These are phyloP conservation scores for Columbina picui DNA, from an alignment of 2,113 vertebrate genomes.

Conservation along the genomic window DNA sequence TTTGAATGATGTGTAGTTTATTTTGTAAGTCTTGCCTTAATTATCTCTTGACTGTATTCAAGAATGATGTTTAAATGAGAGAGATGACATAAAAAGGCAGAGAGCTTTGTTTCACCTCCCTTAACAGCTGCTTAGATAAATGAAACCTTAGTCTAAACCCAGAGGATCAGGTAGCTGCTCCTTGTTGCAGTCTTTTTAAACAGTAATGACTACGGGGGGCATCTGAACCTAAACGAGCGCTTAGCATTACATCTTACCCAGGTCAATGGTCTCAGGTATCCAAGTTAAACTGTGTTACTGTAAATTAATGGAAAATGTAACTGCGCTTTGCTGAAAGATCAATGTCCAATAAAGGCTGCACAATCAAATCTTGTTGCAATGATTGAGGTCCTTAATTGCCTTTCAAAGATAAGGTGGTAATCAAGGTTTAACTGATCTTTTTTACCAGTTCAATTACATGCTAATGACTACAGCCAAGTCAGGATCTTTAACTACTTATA, in stretches of 20 bases:
- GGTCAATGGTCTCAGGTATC: conserved; percentile 85
- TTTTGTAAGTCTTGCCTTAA: conserved; percentile 56
- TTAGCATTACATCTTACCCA: conserved; percentile 79
- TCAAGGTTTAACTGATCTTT: conserved; percentile 90
- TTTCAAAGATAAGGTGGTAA: conserved; percentile 91
- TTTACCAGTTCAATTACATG: conserved; percentile 90
- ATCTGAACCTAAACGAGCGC: conserved; percentile 74
- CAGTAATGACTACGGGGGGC: conserved; percentile 74
- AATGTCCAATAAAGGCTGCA: conserved; percentile 87
- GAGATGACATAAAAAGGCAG: conserved; percentile 64
- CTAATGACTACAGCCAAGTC: conserved; percentile 89
- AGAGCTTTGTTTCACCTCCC: conserved; percentile 76
- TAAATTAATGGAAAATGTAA: conserved; percentile 89
- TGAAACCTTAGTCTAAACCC: conserved; percentile 78
- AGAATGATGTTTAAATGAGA: conserved; percentile 75
- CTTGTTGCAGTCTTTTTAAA: conserved; percentile 79
- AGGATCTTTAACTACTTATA: conserved; percentile 94
- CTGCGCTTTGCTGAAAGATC: conserved; percentile 84
- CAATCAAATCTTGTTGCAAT: conserved; percentile 84
- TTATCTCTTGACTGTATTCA: conserved; percentile 70
- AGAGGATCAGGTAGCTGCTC: conserved; percentile 78
- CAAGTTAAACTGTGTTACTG: conserved; percentile 81
- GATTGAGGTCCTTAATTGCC: conserved; percentile 92
- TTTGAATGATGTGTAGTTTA: not conserved
- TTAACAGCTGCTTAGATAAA: conserved; percentile 76